Conservation (phyloP, 2,888 invertebrate species). For the Lithophane semibrunnea region DNA sequence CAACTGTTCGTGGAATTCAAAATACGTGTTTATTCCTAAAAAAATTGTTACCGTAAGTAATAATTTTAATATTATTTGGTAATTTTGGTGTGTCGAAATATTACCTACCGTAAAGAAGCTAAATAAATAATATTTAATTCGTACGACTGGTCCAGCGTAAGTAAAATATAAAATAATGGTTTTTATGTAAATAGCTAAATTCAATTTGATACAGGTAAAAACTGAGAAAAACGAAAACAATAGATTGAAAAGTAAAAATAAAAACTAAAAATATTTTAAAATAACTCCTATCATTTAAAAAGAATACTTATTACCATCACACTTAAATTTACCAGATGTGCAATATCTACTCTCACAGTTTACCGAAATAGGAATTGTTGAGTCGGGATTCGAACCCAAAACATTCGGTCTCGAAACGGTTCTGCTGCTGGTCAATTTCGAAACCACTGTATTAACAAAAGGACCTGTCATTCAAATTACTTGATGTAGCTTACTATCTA, state of each 20-base stretch:
- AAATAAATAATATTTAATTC: neutral
- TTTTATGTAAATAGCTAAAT: neutral
- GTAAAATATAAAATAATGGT: neutral
- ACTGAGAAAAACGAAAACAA: neutral
- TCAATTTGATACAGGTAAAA: neutral
- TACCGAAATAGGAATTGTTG: neutral
- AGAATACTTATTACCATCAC: neutral
- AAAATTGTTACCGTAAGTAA: constrained; percentile 50
- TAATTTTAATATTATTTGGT: constrained; percentile 1
- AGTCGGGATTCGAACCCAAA: neutral
- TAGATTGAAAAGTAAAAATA: too few species aligned
- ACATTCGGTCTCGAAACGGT: neutral
- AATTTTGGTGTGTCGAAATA: neutral
- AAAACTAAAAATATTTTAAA: too few species aligned
- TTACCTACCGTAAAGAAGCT: neutral
- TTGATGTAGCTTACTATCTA: neutral
- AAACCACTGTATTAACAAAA: constrained; percentile 1
- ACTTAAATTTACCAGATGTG: neutral
- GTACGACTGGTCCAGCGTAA: neutral
- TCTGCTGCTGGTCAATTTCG: neutral
- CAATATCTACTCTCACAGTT: neutral
- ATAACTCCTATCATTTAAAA: neutral
- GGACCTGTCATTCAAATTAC: constrained; percentile 19
- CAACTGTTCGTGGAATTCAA: constrained; percentile 52
- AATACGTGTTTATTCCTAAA: constrained; percentile 26